phyloP scores from a whole-genome alignment of 2,797 vertebrate genomes.

The Falco cherrug region DNA sequence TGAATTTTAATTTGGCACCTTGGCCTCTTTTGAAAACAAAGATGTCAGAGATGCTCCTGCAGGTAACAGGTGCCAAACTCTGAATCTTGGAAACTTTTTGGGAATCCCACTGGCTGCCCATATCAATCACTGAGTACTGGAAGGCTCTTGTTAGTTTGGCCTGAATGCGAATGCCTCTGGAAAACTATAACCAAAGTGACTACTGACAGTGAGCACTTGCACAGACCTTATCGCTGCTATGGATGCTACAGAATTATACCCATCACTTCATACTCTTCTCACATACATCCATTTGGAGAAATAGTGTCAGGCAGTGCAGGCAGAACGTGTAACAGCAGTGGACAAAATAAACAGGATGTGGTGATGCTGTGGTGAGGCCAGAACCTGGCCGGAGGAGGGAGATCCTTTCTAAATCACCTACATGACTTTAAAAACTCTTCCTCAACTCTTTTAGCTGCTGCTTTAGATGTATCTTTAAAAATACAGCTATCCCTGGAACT shows the following conservation, averaged over 20 bases:
- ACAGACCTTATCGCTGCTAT: background rate
- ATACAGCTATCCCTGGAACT: background rate
- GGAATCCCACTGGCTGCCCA: background rate
- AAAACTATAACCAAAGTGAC: background rate
- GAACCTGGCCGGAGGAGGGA: background rate
- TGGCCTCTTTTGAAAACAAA: background rate
- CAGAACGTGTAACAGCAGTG: background rate
- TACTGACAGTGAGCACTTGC: background rate
- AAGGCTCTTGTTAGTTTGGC: background rate
- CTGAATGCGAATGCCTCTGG: background rate
- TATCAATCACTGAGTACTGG: background rate
- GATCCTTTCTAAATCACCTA: background rate
- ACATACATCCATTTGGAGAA: background rate
- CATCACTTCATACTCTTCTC: background rate
- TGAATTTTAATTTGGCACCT: background rate
- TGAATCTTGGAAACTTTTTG: background rate
- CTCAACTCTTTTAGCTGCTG: background rate
- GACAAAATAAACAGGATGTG: background rate
- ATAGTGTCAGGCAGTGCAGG: background rate
- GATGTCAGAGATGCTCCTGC: background rate
- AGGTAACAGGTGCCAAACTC: background rate
- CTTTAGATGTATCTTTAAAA: background rate
- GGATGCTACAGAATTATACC: background rate
- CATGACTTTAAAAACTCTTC: background rate
- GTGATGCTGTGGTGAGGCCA: background rate